Evolutionary conservation across 2,888 invertebrate species (phyloP).

Genomic region (Osmoderma eremita): DNA sequence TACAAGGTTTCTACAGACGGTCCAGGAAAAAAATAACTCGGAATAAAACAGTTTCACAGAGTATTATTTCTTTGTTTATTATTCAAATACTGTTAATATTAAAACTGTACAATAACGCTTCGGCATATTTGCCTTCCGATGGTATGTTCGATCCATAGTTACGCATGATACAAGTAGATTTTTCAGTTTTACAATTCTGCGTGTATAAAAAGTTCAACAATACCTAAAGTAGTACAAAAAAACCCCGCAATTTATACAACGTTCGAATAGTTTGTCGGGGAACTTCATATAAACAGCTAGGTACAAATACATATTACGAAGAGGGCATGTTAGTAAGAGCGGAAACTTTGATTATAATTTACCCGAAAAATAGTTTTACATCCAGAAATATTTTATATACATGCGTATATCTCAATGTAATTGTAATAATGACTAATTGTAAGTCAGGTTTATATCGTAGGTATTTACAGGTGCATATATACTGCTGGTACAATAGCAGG

Average conservation of each 20-base stretch:
- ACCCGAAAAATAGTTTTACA: neutral
- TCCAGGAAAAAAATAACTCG: no score
- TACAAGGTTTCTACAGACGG: no score
- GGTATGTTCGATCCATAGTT: no score
- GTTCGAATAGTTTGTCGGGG: neutral
- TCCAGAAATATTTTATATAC: neutral
- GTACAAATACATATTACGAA: conserved; percentile 5
- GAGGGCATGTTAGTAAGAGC: neutral
- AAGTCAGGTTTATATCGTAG: neutral
- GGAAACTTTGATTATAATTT: neutral
- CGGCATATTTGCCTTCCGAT: conserved; percentile 16
- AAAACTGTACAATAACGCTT: conserved; percentile 33
- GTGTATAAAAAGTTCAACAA: conserved; percentile 32
- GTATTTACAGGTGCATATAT: neutral
- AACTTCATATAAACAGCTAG: conserved; percentile 19
- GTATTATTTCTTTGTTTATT: conserved; percentile 9
- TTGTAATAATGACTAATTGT: neutral
- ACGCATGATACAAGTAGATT: conserved; percentile 29
- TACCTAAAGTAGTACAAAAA: conserved; percentile 25
- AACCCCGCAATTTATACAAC: conserved; percentile 6
- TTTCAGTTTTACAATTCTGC: conserved; percentile 29
- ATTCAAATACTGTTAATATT: conserved; percentile 36
- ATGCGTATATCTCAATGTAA: neutral
- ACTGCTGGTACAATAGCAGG: no score
- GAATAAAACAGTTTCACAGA: neutral